These are phyloP conservation scores for Lepidochitona cinerea DNA, from an alignment of 2,888 invertebrate species.

Conservation along the genomic window DNA sequence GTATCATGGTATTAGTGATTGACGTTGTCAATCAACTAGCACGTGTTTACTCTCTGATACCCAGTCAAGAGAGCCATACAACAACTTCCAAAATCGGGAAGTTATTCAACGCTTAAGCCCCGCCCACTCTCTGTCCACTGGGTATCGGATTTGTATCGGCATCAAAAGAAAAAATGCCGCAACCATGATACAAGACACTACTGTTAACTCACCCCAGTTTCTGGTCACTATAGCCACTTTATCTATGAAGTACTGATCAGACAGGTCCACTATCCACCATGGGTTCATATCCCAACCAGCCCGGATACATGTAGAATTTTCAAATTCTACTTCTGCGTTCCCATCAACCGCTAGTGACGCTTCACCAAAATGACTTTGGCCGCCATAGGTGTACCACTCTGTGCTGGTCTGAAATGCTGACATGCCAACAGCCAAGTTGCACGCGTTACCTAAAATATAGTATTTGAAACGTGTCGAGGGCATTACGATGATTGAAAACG, in stretches of 20 bases:
- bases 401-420: not conserved
- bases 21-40: too few species aligned
- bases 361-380: not conserved
- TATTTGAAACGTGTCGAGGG: too few species aligned
- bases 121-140: too few species aligned
- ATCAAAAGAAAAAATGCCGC: too few species aligned
- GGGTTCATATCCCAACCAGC: not conserved
- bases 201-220: not conserved
- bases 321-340: not conserved
- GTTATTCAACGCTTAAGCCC: too few species aligned
- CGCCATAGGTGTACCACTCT: not conserved
- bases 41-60: too few species aligned
- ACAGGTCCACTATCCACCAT: not conserved
- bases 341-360: not conserved
- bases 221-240: not conserved
- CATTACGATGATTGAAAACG: too few species aligned
- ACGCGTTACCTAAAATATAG: too few species aligned
- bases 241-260: not conserved
- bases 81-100: too few species aligned
- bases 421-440: not conserved
- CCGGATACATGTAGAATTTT: not conserved
- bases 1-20: too few species aligned
- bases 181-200: not conserved
- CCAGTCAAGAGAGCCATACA: too few species aligned
- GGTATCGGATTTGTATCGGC: too few species aligned